phyloP scores from a whole-genome alignment of 2,888 invertebrate species.

The Dinocampus coccinellae region DNA sequence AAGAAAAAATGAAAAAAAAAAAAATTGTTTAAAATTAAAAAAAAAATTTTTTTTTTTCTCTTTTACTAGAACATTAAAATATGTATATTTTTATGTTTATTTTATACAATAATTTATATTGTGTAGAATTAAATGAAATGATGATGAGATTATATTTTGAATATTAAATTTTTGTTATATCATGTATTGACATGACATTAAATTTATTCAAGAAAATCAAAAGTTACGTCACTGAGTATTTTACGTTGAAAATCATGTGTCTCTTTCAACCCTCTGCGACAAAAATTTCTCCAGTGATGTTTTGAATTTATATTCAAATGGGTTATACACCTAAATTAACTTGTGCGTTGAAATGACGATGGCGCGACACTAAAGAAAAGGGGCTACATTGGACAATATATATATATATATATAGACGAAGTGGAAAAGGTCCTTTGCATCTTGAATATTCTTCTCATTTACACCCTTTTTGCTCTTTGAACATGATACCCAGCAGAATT shows the following conservation, averaged over 20 bases:
- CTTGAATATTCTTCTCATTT: slow-evolving; percentile 39
- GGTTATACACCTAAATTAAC: slow-evolving; percentile 39
- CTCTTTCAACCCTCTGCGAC: background rate
- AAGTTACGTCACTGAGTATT: slow-evolving; percentile 12
- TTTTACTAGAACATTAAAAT: too few relatives aligned
- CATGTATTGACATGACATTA: background rate
- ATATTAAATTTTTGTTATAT: too few relatives aligned
- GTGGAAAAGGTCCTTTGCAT: background rate
- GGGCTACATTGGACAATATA: background rate
- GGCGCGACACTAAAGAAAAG: background rate
- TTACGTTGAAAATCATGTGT: background rate
- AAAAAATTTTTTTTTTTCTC: too few relatives aligned
- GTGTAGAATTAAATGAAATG: too few relatives aligned
- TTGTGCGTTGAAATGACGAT: background rate
- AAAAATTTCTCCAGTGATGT: background rate
- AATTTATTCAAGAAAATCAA: slow-evolving; percentile 26
- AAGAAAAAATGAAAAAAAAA: background rate
- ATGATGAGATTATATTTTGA: too few relatives aligned
- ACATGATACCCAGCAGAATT: background rate
- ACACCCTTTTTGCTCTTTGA: slow-evolving; percentile 18
- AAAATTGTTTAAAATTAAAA: too few relatives aligned
- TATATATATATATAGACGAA: too few relatives aligned
- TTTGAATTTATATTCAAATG: slow-evolving; percentile 44
- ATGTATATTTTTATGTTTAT: too few relatives aligned
- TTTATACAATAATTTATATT: too few relatives aligned